A percentile compares a stretch with the other conserved stretches of the same genome.
phyloP scores from a whole-genome alignment of 1,140 invertebrate genomes.

The Bursaphelenchus mucronatus region DNA sequence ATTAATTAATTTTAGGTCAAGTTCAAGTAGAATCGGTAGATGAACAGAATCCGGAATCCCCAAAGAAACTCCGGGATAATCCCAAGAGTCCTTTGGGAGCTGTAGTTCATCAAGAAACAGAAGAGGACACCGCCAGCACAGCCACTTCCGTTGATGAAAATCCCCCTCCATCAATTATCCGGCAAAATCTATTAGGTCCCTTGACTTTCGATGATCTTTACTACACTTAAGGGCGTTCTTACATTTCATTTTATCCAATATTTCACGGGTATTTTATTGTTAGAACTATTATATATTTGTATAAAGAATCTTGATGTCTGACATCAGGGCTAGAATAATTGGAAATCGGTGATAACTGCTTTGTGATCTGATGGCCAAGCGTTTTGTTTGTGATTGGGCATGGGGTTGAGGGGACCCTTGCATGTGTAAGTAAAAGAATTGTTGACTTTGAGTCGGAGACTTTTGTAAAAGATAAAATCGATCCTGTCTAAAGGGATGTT shows the following conservation, averaged over 20 bases:
- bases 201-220: slow-evolving; percentile 15
- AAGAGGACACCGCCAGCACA: background rate
- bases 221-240: slow-evolving; percentile 3
- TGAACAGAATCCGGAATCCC: background rate
- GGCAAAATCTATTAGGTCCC: slow-evolving; percentile 11
- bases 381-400: too few species aligned
- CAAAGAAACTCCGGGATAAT: background rate
- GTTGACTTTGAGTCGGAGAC: too few species aligned
- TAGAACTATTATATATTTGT: too few species aligned
- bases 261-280: too few species aligned
- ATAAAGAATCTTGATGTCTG: too few species aligned
- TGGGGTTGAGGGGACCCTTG: too few species aligned
- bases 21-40: slow-evolving; percentile 9
- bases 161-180: slow-evolving; percentile 7
- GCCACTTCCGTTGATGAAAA: slow-evolving; percentile 6
- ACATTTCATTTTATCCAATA: background rate
- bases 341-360: too few species aligned
- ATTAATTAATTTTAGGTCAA: slow-evolving; percentile 3
- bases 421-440: too few species aligned
- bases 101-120: background rate
- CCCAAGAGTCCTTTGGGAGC: slow-evolving; percentile 11
- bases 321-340: too few species aligned
- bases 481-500: too few species aligned
- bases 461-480: too few species aligned
- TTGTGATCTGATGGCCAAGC: too few species aligned